Percentiles rank a stretch among this genome's conserved stretches.
Conservation (phyloP, 2,888 invertebrate genomes). For the Sialis lutaria region DNA sequence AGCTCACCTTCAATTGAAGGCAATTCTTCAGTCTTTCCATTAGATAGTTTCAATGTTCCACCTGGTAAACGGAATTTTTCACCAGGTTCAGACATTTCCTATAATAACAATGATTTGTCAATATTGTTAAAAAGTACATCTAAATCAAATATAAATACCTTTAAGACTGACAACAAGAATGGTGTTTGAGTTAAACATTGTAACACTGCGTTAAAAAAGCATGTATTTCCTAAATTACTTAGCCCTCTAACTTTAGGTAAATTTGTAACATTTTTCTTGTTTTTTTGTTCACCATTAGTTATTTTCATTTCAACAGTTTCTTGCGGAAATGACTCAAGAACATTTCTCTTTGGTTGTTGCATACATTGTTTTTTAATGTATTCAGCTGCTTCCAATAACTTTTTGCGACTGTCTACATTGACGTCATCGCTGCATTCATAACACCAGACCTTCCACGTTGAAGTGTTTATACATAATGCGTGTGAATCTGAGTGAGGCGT, state of each 20-base stretch:
- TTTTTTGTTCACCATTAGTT: background rate
- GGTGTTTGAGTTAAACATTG: constrained; percentile 84
- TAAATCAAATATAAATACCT: constrained; percentile 14
- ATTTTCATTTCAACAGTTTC: background rate
- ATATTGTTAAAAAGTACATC: no score
- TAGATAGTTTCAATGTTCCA: constrained; percentile 37
- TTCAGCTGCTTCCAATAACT: constrained; percentile 57
- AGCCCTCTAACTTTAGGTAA: constrained; percentile 57
- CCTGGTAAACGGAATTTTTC: constrained; percentile 57
- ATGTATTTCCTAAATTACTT: constrained; percentile 86
- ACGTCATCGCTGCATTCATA: constrained; percentile 61
- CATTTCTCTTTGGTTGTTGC: constrained; percentile 13
- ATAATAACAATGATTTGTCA: no score
- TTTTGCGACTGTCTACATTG: constrained; percentile 37
- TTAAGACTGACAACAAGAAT: constrained; percentile 46
- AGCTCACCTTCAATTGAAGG: constrained; percentile 29
- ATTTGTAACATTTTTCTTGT: constrained; percentile 4
- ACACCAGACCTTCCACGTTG: constrained; percentile 59
- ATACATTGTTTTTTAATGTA: constrained; percentile 42
- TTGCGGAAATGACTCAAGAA: background rate
- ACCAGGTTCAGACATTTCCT: constrained; percentile 45
- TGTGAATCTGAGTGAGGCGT: constrained; percentile 63
- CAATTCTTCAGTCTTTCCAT: constrained; percentile 11
- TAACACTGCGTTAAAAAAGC: constrained; percentile 93
- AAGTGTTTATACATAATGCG: constrained; percentile 52